These are phyloP conservation scores for Oegoconia quadripuncta DNA, from an alignment of 2,888 invertebrate species.

Conservation along the genomic window DNA sequence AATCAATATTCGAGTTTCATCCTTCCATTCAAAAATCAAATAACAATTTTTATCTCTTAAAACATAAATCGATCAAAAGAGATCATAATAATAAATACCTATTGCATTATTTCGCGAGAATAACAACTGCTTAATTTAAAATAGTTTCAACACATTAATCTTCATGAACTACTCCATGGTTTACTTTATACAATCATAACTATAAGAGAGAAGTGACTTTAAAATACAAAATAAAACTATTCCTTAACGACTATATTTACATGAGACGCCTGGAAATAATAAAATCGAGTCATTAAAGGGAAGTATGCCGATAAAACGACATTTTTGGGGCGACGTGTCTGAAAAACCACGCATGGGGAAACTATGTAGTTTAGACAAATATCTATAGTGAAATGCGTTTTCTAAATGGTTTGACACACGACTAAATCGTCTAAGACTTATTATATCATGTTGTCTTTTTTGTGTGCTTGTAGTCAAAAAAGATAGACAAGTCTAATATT, in stretches of 20 bases:
- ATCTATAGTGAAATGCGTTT: no score
- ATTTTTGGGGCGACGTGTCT: no score
- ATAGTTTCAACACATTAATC: neutral
- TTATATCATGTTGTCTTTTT: no score
- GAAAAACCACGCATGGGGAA: no score
- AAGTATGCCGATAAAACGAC: no score
- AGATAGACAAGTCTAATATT: no score
- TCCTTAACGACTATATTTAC: slow-evolving; percentile 21
- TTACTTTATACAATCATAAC: slow-evolving; percentile 16
- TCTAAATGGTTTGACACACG: no score
- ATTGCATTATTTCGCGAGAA: slow-evolving; percentile 6
- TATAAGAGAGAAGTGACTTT: slow-evolving; percentile 27
- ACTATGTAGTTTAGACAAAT: no score
- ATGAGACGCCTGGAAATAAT: no score
- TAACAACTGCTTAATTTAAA: slow-evolving; percentile 11
- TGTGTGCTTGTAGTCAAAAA: no score
- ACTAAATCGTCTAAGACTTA: no score
- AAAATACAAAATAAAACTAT: slow-evolving; percentile 8
- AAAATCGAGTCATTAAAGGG: no score
- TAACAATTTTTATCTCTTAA: neutral
- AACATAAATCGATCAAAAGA: neutral
- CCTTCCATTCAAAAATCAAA: neutral
- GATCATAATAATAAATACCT: slow-evolving; percentile 8
- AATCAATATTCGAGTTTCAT: slow-evolving; percentile 4
- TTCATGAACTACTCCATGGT: slow-evolving; percentile 10